Conservation (phyloP, 2,113 vertebrate genomes). For the Rhadina sibilatrix region DNA sequence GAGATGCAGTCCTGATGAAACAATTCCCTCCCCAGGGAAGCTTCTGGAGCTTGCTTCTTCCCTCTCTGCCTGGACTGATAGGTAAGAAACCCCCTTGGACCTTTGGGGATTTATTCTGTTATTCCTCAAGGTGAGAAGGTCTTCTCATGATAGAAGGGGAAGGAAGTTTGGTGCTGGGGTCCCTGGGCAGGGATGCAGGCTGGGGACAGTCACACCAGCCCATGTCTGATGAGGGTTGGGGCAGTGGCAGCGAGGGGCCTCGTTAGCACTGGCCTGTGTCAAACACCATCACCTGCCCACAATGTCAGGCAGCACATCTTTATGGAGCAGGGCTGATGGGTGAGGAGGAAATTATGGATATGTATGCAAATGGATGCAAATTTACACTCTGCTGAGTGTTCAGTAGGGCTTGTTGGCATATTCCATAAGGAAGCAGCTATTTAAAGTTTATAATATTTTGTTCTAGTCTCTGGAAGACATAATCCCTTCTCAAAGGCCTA, state of each 20-base stretch:
- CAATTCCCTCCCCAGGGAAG: background rate
- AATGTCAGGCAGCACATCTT: background rate
- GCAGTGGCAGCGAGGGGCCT: background rate
- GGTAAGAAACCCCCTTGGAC: background rate
- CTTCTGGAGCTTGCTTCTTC: background rate
- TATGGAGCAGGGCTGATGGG: background rate
- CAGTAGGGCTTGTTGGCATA: constrained; percentile 18
- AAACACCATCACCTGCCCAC: background rate
- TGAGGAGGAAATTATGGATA: constrained; percentile 30
- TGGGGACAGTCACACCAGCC: background rate
- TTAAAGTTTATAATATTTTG: constrained; percentile 43
- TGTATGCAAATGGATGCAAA: constrained; percentile 38
- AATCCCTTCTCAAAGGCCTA: constrained; percentile 23
- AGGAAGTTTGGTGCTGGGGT: accelerated
- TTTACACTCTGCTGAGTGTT: constrained; percentile 4
- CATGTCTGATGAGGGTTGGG: accelerated
- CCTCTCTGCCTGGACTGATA: background rate
- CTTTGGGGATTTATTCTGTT: background rate
- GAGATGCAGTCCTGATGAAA: background rate
- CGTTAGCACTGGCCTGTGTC: background rate
- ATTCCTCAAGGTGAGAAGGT: accelerated
- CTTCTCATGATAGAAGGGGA: background rate
- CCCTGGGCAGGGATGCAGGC: background rate
- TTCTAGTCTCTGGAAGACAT: constrained; percentile 32
- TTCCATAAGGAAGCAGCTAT: constrained; percentile 47